These are phyloP conservation scores for Ptilonorhynchus violaceus DNA, from an alignment of 2,113 vertebrate genomes.

Conservation along the genomic window DNA sequence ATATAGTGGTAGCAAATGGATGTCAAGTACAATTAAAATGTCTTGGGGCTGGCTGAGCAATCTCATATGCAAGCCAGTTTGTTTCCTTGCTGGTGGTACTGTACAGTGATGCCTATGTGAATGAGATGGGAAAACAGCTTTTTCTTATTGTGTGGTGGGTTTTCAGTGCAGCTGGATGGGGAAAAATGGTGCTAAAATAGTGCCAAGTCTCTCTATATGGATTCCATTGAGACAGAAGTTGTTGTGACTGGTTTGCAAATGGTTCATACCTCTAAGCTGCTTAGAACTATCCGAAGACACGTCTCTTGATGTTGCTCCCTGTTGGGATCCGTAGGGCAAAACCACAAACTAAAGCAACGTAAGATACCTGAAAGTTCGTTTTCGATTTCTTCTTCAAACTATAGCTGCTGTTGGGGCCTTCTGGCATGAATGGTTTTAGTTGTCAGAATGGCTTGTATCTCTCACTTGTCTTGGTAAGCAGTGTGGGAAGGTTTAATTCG, in stretches of 20 bases:
- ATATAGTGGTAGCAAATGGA: not conserved
- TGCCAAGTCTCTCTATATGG: not conserved
- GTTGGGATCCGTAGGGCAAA: not conserved
- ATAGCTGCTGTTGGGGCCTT: not conserved
- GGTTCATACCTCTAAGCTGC: not conserved
- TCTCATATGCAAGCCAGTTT: not conserved
- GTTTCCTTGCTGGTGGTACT: not conserved
- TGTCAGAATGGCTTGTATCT: not conserved
- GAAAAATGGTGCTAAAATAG: not conserved
- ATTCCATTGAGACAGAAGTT: not conserved
- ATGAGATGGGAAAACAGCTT: not conserved
- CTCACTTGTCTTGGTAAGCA: not conserved
- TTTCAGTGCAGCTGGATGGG: not conserved
- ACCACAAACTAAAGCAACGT: not conserved
- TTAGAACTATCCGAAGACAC: not conserved
- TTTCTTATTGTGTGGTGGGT: not conserved
- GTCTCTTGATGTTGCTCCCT: not conserved
- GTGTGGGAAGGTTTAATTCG: not conserved
- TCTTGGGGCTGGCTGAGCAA: not conserved
- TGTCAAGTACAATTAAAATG: not conserved
- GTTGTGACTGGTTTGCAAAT: not conserved
- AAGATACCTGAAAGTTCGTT: not conserved
- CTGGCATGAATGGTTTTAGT: not conserved
- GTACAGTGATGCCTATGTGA: not conserved
- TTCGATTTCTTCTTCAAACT: not conserved